Percentiles rank a stretch among this genome's conserved stretches.
These are phyloP conservation scores for Menidia beryllina DNA, from an alignment of 2,113 vertebrate genomes.

Conservation along the genomic window DNA sequence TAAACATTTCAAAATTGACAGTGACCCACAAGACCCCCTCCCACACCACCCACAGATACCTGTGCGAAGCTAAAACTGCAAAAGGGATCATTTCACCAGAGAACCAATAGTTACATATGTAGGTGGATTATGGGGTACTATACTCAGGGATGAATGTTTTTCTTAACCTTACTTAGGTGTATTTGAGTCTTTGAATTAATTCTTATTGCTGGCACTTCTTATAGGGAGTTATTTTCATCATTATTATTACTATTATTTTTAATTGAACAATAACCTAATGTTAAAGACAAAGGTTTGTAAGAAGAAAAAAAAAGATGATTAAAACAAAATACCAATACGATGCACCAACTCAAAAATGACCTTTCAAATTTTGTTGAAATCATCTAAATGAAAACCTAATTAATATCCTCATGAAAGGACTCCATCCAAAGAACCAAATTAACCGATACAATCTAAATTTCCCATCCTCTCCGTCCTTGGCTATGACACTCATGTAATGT, in stretches of 20 bases:
- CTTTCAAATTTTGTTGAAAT: not conserved
- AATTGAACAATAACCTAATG: too few relatives aligned
- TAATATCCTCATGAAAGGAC: not conserved
- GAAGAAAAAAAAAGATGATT: not conserved
- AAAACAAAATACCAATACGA: not conserved
- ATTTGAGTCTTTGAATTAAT: too few relatives aligned
- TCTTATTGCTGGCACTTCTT: too few relatives aligned
- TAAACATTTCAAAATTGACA: conserved; percentile 71
- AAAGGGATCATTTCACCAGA: too few relatives aligned
- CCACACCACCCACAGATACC: conserved; percentile 39
- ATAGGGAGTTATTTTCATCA: too few relatives aligned
- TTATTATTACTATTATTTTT: too few relatives aligned
- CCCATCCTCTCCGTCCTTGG: too few relatives aligned
- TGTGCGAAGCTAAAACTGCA: conserved; percentile 65
- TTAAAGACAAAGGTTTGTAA: too few relatives aligned
- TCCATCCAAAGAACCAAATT: not conserved
- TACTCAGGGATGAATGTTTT: too few relatives aligned
- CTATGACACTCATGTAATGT: not conserved
- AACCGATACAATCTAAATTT: too few relatives aligned
- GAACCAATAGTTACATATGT: not conserved
- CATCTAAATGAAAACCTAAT: not conserved
- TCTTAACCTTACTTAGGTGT: too few relatives aligned
- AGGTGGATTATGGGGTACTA: not conserved
- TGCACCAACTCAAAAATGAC: not conserved
- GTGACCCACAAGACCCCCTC: conserved; percentile 14